A percentile compares a stretch with the other conserved stretches of the same genome.
These are phyloP conservation scores for Belgica antarctica DNA, from an alignment of 2,888 invertebrate species.

Conservation along the genomic window DNA sequence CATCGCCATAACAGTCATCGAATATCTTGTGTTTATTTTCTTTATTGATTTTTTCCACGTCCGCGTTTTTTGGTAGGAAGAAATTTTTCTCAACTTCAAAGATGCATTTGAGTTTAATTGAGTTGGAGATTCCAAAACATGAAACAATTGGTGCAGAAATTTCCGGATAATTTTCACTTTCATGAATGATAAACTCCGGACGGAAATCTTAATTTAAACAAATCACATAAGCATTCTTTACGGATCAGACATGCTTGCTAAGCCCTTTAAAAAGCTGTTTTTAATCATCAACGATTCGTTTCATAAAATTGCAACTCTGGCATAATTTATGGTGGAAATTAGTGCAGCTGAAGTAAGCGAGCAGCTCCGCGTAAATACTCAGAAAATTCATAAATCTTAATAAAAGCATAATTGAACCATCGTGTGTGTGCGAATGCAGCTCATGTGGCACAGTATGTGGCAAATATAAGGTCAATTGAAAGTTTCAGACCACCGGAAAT, in stretches of 20 bases:
- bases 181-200: background rate
- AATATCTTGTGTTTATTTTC: slow-evolving; percentile 16
- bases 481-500: too few species aligned
- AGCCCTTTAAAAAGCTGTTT: background rate
- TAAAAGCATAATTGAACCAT: slow-evolving; percentile 20
- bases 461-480: too few species aligned
- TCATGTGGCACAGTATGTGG: too few species aligned
- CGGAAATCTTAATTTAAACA: slow-evolving; percentile 26
- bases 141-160: slow-evolving; percentile 21
- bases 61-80: background rate
- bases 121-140: background rate
- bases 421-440: slow-evolving; percentile 4
- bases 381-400: slow-evolving; percentile 11
- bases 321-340: background rate
- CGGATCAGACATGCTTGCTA: background rate
- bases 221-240: slow-evolving; percentile 5
- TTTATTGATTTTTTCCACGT: slow-evolving; percentile 13
- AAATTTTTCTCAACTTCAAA: background rate
- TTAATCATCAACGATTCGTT: background rate
- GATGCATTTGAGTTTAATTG: slow-evolving; percentile 9
- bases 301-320: slow-evolving; percentile 1
- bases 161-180: slow-evolving; percentile 14
- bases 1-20: background rate
- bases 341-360: slow-evolving; percentile 13
- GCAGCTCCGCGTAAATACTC: background rate